Percentiles rank a stretch among this genome's conserved stretches.
These are phyloP conservation scores for Sebastes jordani DNA, from an alignment of 2,797 vertebrate genomes.

Conservation along the genomic window DNA sequence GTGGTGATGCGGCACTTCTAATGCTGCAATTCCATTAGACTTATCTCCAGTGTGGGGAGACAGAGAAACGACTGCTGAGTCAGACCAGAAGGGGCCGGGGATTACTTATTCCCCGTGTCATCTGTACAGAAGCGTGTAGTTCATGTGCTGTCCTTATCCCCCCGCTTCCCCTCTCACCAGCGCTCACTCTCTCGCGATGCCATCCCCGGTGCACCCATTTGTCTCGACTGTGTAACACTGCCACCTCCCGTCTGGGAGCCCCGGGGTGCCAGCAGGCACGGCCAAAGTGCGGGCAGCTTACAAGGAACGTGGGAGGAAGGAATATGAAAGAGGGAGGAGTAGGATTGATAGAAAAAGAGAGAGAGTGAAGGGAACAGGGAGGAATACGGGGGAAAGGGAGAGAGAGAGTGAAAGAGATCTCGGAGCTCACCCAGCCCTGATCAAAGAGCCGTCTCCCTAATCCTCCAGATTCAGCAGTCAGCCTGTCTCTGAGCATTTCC, in stretches of 20 bases:
- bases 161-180: constrained; percentile 45
- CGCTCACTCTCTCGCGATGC: constrained; percentile 54
- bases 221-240: constrained; percentile 78
- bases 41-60: constrained; percentile 69
- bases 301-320: constrained; percentile 21
- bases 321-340: constrained; percentile 36
- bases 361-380: constrained; percentile 29
- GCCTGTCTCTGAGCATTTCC: constrained; percentile 80
- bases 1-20: constrained; percentile 66
- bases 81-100: constrained; percentile 70
- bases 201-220: constrained; percentile 48
- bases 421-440: constrained; percentile 76
- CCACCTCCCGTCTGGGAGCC: constrained; percentile 82
- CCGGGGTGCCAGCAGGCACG: constrained; percentile 45
- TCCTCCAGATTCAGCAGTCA: constrained; percentile 83
- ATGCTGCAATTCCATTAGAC: constrained; percentile 74
- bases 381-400: constrained; percentile 30
- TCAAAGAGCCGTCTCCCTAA: constrained; percentile 85
- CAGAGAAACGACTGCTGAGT: constrained; percentile 74
- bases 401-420: constrained; percentile 65
- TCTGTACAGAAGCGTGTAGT: constrained; percentile 69
- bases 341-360: constrained; percentile 41
- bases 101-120: constrained; percentile 74
- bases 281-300: constrained; percentile 31
- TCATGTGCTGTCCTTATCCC: constrained; percentile 67